Conservation (phyloP, 2,888 invertebrate genomes). For the Osedax fenrisi region DNA sequence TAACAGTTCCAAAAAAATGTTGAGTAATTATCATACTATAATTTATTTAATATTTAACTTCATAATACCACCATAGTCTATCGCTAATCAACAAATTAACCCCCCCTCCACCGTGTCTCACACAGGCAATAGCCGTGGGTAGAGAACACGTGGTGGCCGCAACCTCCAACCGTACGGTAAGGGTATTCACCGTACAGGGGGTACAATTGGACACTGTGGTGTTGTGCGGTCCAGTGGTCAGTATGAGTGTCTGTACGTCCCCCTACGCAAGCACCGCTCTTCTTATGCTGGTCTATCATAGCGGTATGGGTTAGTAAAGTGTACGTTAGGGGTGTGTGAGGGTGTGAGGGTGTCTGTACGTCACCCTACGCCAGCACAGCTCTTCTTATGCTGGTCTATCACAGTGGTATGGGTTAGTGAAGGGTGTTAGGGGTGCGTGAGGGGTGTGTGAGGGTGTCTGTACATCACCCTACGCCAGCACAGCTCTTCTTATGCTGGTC, state of each 20-base stretch:
- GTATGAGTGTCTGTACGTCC: slow-evolving; percentile 49
- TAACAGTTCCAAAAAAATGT: no score
- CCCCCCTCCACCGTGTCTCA: no score
- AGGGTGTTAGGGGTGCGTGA: slow-evolving; percentile 63
- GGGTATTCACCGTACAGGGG: slow-evolving; percentile 75
- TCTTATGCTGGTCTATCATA: slow-evolving; percentile 60
- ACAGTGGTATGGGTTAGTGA: slow-evolving; percentile 54
- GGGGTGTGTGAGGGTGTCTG: slow-evolving; percentile 56
- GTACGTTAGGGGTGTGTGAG: no score
- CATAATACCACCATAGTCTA: no score
- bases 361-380: slow-evolving; percentile 58
- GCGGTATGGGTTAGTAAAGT: slow-evolving; percentile 52
- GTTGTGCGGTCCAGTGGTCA: slow-evolving; percentile 64
- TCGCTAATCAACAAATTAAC: no score
- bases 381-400: slow-evolving; percentile 59
- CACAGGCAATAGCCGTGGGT: slow-evolving; percentile 55
- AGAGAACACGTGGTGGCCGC: slow-evolving; percentile 67
- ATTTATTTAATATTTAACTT: no score
- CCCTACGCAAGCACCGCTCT: slow-evolving; percentile 55
- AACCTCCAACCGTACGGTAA: slow-evolving; percentile 63
- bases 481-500: slow-evolving; percentile 58
- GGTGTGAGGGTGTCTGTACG: no score
- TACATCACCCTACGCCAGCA: slow-evolving; percentile 50
- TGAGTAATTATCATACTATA: no score
- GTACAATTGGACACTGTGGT: slow-evolving; percentile 69